Percentiles rank a stretch among this genome's conserved stretches.
Conservation (phyloP, 2,888 invertebrate genomes). For the Autographa pulchrina region DNA sequence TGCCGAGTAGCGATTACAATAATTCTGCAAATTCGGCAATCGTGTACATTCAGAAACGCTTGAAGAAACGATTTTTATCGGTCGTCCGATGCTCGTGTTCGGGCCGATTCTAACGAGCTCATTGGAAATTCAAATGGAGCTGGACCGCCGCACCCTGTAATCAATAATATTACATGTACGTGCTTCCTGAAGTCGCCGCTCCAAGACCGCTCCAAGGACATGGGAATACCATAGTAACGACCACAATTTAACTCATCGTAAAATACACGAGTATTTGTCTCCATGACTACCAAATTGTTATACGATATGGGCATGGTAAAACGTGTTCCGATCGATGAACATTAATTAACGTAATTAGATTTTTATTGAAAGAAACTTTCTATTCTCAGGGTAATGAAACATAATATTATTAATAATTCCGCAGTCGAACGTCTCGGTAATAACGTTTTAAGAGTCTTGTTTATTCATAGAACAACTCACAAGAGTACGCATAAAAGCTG, state of each 20-base stretch:
- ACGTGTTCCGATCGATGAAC: conserved; percentile 27
- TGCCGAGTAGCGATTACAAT: conserved; percentile 62
- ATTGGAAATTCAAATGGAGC: conserved; percentile 88
- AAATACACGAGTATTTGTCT: conserved; percentile 44
- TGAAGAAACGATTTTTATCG: conserved; percentile 79
- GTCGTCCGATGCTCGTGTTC: conserved; percentile 76
- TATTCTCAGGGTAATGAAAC: conserved; percentile 48
- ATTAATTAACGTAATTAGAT: conserved; percentile 47
- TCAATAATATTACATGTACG: conserved; percentile 89
- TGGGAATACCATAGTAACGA: conserved; percentile 56
- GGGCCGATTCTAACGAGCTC: conserved; percentile 86
- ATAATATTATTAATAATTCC: conserved; percentile 44
- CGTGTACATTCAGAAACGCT: conserved; percentile 38
- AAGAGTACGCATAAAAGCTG: conserved; percentile 54
- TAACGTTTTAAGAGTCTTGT: conserved; percentile 51
- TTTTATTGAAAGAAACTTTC: conserved; percentile 48
- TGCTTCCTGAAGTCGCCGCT: conserved; percentile 81
- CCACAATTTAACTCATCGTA: conserved; percentile 50
- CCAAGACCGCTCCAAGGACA: conserved; percentile 66
- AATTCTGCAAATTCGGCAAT: conserved; percentile 47
- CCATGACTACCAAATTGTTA: conserved; percentile 40
- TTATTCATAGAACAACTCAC: conserved; percentile 60
- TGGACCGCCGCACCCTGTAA: conserved; percentile 85
- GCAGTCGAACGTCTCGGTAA: conserved; percentile 26
- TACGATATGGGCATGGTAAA: conserved; percentile 33